A percentile compares a stretch with the other conserved stretches of the same genome.
Evolutionary conservation across 2,113 vertebrate species (phyloP).

Genomic region (Epinephelus moara): DNA sequence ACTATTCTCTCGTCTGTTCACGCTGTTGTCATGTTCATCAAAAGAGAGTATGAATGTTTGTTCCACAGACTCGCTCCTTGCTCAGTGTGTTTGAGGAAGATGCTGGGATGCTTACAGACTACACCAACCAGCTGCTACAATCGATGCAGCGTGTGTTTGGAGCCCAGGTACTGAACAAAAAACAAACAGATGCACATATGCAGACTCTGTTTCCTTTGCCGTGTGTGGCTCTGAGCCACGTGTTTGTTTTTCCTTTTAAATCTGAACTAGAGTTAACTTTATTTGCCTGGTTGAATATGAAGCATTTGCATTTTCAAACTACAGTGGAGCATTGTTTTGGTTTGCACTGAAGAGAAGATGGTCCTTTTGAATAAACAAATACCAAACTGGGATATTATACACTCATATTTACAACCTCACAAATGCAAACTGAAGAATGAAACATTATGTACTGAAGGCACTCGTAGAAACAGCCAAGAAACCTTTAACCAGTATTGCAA

Average conservation of each 20-base stretch:
- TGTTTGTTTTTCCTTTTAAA: background rate
- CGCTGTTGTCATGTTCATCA: background rate
- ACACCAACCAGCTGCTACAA: slow-evolving; percentile 96
- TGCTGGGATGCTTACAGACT: slow-evolving; percentile 96
- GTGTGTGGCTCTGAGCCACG: background rate
- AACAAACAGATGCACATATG: background rate
- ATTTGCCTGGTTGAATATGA: background rate
- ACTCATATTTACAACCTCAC: background rate
- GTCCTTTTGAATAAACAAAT: background rate
- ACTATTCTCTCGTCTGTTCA: background rate
- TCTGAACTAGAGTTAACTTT: background rate
- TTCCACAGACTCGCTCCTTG: slow-evolving; percentile 92
- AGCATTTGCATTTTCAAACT: slow-evolving; percentile 26
- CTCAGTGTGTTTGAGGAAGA: slow-evolving; percentile 99
- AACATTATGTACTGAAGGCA: background rate
- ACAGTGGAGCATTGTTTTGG: background rate
- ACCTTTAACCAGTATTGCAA: background rate
- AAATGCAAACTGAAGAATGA: background rate
- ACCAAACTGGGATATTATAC: background rate
- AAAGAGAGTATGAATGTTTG: slow-evolving; percentile 6
- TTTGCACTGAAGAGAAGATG: background rate
- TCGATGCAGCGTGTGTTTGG: slow-evolving; percentile 97
- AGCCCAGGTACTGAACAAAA: slow-evolving; percentile 90
- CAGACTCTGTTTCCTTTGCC: background rate
- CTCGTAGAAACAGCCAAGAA: background rate